Evolutionary conservation across 2,797 vertebrate genomes (phyloP).

Genomic region (Acrossocheilus fasciatus): DNA sequence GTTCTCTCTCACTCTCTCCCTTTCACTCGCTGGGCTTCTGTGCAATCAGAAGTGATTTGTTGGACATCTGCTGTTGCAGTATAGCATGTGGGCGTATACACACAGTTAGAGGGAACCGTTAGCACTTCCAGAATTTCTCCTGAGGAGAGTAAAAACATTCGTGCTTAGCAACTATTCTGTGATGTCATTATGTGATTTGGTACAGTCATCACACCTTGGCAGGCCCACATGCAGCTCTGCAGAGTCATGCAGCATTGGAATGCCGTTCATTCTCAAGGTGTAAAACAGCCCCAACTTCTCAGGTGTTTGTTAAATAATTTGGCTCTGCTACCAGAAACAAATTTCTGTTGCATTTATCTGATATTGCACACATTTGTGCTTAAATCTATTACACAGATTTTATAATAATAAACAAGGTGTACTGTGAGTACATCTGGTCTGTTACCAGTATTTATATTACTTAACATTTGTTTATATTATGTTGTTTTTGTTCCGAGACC

Average conservation of each 20-base stretch:
- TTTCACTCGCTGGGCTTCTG: background rate
- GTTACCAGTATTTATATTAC: background rate
- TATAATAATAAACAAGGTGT: background rate
- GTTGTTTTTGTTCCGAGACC: background rate
- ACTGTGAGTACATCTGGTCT: background rate
- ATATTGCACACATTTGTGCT: background rate
- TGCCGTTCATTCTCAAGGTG: background rate
- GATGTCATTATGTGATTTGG: background rate
- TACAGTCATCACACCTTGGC: background rate
- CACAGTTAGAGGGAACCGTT: background rate
- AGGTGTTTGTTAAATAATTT: background rate
- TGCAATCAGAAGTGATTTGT: slow-evolving; percentile 46
- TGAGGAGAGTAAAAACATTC: background rate
- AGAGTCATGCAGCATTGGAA: background rate
- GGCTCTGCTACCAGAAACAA: background rate
- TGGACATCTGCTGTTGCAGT: slow-evolving; percentile 45
- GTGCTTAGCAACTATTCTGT: background rate
- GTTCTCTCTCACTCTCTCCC: background rate
- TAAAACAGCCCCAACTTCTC: background rate
- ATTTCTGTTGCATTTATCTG: background rate
- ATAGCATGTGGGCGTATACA: background rate
- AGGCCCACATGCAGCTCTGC: background rate
- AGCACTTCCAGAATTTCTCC: background rate
- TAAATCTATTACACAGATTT: background rate
- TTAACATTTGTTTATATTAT: background rate